Evolutionary conservation across 2,113 vertebrate species (phyloP).

Genomic region (Entomyzon cyanotis): DNA sequence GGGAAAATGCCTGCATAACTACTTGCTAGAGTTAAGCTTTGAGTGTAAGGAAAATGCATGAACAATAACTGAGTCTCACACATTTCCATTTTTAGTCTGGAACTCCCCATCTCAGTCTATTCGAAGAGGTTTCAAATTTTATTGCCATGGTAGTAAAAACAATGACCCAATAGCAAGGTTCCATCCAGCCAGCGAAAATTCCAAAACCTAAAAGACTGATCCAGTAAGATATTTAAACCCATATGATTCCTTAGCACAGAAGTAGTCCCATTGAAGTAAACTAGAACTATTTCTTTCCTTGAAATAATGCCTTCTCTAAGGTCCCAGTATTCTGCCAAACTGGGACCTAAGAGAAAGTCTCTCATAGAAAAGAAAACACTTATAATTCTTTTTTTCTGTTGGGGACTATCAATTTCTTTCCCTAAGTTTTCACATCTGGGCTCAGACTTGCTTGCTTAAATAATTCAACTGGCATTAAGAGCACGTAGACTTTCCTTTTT

Average conservation of each 20-base stretch:
- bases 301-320: neutral
- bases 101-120: neutral
- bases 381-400: slow-evolving; percentile 21
- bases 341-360: neutral
- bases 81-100: slow-evolving; percentile 39
- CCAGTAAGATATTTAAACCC: slow-evolving; percentile 10
- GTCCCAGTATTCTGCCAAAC: neutral
- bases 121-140: slow-evolving; percentile 34
- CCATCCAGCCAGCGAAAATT: slow-evolving; percentile 39
- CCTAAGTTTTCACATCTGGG: slow-evolving; percentile 12
- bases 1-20: neutral
- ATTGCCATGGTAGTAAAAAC: slow-evolving; percentile 18
- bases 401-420: neutral
- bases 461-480: neutral
- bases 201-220: neutral
- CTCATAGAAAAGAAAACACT: slow-evolving; percentile 35
- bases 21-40: neutral
- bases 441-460: neutral
- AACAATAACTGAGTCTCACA: slow-evolving; percentile 42
- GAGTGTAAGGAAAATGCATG: neutral
- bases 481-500: neutral
- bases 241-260: neutral
- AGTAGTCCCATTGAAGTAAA: slow-evolving; percentile 25
- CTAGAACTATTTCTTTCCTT: slow-evolving; percentile 25
- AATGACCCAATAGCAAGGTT: slow-evolving; percentile 14